Evolutionary conservation across 2,113 vertebrate genomes (phyloP), one percentile per base, ranked within the genome.

Genomic region (Takifugu bimaculatus): DNA sequence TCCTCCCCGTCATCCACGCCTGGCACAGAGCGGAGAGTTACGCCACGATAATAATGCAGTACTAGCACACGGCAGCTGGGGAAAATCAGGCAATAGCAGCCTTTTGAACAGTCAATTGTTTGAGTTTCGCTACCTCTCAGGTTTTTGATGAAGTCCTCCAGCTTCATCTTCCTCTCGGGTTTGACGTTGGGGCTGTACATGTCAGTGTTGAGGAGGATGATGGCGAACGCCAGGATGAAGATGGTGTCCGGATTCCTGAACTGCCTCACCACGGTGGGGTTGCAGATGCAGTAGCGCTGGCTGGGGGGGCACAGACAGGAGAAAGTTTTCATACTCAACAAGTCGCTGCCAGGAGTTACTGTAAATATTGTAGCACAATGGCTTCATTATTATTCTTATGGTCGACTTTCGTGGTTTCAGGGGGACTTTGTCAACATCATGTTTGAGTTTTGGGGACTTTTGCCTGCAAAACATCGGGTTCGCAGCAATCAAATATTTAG

Each of bases 111-210:
- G 6, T n/a, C 10, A n/a, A 48, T n/a, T n/a, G 5, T 48, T 6
- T 48, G 1, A 7, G 45, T 32, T 67, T 35, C 26, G 13, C 86
- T 80, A 98, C 96, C 96, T 90, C 96, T 89, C 29, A 99, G 89
- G 75, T 99, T 98, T 91, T 97, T 98, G 83, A 99, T 89, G 57
- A 99, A 99, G 78, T 99, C 97, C 77, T 99, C 96, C 9, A 98
- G 87, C 85, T 99, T 99, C 97, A 99, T 99, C 85, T 99, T 99
- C 59, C 97, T 93, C 87, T 99, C 96, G 0, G 95, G 94, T 75
- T 98, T 99, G 77, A 99, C 97, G 2, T 94, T 99, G 72, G 97
- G 97, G 83, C 97, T 99, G 90, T 99, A 99, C 97, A 99, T 99
- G 86, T 99, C 96, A 0, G 97, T 98, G 90, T 98, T 98, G 83